A percentile compares a stretch with the other conserved stretches of the same genome.
Evolutionary conservation across 1,140 invertebrate species (phyloP).

Genomic region (Cephus cinctus): DNA sequence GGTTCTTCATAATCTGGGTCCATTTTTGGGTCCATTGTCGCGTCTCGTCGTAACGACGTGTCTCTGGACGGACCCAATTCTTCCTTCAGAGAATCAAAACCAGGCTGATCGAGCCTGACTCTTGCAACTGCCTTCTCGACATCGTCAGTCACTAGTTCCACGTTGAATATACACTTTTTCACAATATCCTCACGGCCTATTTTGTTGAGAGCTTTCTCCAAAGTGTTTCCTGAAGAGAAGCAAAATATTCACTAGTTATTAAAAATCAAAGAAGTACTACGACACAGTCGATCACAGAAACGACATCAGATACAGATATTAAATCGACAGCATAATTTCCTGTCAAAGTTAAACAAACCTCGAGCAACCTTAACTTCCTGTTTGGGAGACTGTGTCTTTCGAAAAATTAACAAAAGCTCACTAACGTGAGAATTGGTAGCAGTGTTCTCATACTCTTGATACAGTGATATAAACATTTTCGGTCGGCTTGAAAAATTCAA

Average conservation of each 20-base stretch:
- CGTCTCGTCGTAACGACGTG: slow-evolving; percentile 63
- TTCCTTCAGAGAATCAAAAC: slow-evolving; percentile 72
- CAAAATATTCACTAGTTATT: slow-evolving; percentile 12
- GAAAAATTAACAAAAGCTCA: slow-evolving; percentile 43
- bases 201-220: slow-evolving; percentile 85
- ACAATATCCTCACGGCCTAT: slow-evolving; percentile 93
- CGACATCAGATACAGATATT: background rate
- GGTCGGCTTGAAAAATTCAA: no score
- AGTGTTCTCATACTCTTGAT: slow-evolving; percentile 45
- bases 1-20: slow-evolving; percentile 67
- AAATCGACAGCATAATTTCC: background rate
- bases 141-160: slow-evolving; percentile 78
- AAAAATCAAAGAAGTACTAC: no score
- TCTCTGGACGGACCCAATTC: slow-evolving; percentile 69
- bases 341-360: slow-evolving; percentile 25
- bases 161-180: slow-evolving; percentile 84
- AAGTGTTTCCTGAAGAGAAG: slow-evolving; percentile 68
- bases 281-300: no score
- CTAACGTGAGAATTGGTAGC: slow-evolving; percentile 36
- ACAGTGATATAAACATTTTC: slow-evolving; percentile 47
- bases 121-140: slow-evolving; percentile 77
- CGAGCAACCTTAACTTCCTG: slow-evolving; percentile 4
- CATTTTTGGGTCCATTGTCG: slow-evolving; percentile 66
- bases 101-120: slow-evolving; percentile 73
- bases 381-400: slow-evolving; percentile 17